A percentile compares a stretch with the other conserved stretches of the same genome.
phyloP scores from a whole-genome alignment of 2,797 vertebrate species.

The Allobates femoralis region DNA sequence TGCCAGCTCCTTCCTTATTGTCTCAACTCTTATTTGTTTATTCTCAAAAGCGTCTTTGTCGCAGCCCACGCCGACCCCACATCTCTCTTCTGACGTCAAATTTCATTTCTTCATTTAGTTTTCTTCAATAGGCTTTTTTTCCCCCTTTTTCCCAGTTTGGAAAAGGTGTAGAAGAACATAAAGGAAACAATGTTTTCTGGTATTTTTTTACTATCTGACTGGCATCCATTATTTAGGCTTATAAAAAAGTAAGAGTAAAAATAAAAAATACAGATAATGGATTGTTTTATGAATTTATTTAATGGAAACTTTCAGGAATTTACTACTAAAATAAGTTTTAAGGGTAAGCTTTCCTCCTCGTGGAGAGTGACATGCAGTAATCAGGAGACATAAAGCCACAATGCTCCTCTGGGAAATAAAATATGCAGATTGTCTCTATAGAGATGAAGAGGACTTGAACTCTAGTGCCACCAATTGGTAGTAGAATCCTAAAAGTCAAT shows the following conservation, averaged over 20 bases:
- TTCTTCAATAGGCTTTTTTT: constrained; percentile 40
- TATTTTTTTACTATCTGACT: neutral
- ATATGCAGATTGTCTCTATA: too few species aligned
- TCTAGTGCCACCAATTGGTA: too few species aligned
- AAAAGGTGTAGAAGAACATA: neutral
- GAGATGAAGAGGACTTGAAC: too few species aligned
- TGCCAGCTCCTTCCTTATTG: constrained; percentile 96
- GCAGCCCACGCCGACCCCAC: constrained; percentile 79
- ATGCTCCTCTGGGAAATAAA: too few species aligned
- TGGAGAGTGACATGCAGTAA: too few species aligned
- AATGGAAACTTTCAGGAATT: too few species aligned
- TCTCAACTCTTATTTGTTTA: constrained; percentile 98
- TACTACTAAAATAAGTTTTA: too few species aligned
- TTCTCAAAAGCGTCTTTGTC: constrained; percentile 89
- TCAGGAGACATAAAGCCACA: too few species aligned
- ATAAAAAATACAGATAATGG: too few species aligned
- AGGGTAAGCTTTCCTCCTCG: too few species aligned
- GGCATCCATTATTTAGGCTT: neutral
- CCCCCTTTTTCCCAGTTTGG: neutral
- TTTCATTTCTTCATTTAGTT: neutral
- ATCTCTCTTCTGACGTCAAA: constrained; percentile 65
- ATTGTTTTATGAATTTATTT: too few species aligned
- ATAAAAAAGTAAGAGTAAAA: neutral
- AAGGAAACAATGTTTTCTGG: neutral
- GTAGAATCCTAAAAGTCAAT: too few species aligned